Conservation (phyloP, 2,888 invertebrate genomes). For the Drosophila pegasa region DNA sequence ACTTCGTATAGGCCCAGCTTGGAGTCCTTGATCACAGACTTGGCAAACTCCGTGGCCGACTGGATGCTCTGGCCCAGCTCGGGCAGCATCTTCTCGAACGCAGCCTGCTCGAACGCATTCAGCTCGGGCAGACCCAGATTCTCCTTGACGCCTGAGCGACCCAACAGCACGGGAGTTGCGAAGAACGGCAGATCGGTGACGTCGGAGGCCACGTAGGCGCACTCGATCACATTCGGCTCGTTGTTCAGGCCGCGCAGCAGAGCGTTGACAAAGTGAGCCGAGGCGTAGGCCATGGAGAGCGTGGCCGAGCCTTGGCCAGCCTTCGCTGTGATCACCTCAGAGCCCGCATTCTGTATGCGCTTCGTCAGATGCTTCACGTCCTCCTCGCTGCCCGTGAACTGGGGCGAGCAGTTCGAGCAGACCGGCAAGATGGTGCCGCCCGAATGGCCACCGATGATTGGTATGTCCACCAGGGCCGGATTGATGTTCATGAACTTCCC, state of each 20-base stretch:
- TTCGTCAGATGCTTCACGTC: constrained; percentile 89
- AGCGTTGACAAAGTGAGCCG: constrained; percentile 93
- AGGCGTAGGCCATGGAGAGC: constrained; percentile 98
- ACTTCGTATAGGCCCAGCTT: neutral
- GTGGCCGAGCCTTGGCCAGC: constrained; percentile 98
- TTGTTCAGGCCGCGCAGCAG: constrained; percentile 90
- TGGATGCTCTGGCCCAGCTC: constrained; percentile 7
- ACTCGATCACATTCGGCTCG: constrained; percentile 93
- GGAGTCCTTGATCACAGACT: neutral
- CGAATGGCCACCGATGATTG: constrained; percentile 98
- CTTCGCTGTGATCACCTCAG: constrained; percentile 95
- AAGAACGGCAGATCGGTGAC: constrained; percentile 95
- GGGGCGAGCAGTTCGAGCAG: constrained; percentile 94
- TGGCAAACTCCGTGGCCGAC: neutral
- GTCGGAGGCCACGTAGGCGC: constrained; percentile 93
- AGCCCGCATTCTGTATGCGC: constrained; percentile 98
- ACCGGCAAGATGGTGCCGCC: constrained; percentile 98
- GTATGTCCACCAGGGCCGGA: constrained; percentile 91
- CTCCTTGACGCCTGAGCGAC: constrained; percentile 91
- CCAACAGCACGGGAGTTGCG: constrained; percentile 94
- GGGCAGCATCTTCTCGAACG: constrained; percentile 87
- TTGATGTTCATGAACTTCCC: constrained; percentile 94
- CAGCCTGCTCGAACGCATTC: constrained; percentile 89
- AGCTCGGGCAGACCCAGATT: constrained; percentile 96
- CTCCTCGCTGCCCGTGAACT: constrained; percentile 90